Evolutionary conservation across 2,113 vertebrate genomes (phyloP).

Genomic region (Cariama cristata): DNA sequence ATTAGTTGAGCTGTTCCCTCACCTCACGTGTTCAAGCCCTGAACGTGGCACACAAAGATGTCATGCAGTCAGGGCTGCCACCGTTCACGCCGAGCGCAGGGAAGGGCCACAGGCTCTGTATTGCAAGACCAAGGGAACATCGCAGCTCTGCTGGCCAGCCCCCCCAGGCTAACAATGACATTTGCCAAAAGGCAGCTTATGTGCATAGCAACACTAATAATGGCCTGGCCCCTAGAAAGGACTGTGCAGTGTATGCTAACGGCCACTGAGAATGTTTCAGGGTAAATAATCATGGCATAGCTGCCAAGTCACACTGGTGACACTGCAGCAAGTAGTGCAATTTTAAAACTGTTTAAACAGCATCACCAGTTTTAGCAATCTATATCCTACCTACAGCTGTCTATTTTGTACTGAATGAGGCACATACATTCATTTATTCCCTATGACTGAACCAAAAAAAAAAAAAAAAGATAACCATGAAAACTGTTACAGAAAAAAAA

Average conservation of each 20-base stretch:
- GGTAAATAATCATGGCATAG: rapidly evolving
- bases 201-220: neutral
- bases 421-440: neutral
- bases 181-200: neutral
- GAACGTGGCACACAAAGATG: rapidly evolving
- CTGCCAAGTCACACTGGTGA: neutral
- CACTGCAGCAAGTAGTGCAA: neutral
- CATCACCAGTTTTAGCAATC: neutral
- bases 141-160: neutral
- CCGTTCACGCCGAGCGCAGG: rapidly evolving
- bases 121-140: rapidly evolving
- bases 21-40: neutral
- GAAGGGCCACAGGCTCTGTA: rapidly evolving
- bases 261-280: rapidly evolving
- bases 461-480: neutral
- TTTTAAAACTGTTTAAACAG: neutral
- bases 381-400: neutral
- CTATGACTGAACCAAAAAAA: neutral
- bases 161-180: rapidly evolving
- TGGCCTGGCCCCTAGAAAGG: rapidly evolving
- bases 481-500: neutral
- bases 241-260: rapidly evolving
- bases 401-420: neutral
- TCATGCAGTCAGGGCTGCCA: neutral
- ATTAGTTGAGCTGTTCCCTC: neutral